Evolutionary conservation across 2,113 vertebrate species (phyloP), one percentile per base, ranked within the genome.

Genomic region (Triplophysa dalaica): DNA sequence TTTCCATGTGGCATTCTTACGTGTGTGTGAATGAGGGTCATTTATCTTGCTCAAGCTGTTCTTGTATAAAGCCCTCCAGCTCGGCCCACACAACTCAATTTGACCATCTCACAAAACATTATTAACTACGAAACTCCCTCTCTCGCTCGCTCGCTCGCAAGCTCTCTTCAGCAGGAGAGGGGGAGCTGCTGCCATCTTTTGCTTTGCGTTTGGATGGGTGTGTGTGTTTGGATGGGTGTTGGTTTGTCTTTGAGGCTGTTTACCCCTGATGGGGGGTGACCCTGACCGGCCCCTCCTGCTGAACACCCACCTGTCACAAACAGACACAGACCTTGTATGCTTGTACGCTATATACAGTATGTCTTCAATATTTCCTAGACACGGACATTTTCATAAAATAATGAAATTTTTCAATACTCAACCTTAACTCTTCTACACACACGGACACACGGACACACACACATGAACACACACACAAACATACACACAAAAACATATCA

Each of bases 1-100:
- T 73, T 73, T 73, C 70, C 12, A 13, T 73, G 70, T 60, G 70
- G 52, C 33, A 58, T 58, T 68, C 50, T 16, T 52, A 52, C 33
- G 62, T 64, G 68, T 83, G 61, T 52, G 81, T 94, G 94, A 95
- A 95, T 95, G 94, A 95, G 93, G 91, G 92, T 93, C 94, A 94
- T 96, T 95, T 94, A 94, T 96, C 94, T 95, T 96, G 94, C 95
- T 96, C 94, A 95, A 95, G 94, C 93, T 92, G 93, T 95, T 93
- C 94, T 94, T 94, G 95, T 96, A 95, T 93, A 94, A 94, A 94
- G 93, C 93, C 94, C 94, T 92, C 94, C 94, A 94, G 94, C 94
- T 93, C 93, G 94, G 93, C 94, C 94, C 80, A 75, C 83, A 93
- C 90, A 95, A 93, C 91, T 92, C 91, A 94, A 94, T 95, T 94